These are phyloP conservation scores for Elysia crispata DNA, from an alignment of 2,888 invertebrate genomes.

Conservation along the genomic window DNA sequence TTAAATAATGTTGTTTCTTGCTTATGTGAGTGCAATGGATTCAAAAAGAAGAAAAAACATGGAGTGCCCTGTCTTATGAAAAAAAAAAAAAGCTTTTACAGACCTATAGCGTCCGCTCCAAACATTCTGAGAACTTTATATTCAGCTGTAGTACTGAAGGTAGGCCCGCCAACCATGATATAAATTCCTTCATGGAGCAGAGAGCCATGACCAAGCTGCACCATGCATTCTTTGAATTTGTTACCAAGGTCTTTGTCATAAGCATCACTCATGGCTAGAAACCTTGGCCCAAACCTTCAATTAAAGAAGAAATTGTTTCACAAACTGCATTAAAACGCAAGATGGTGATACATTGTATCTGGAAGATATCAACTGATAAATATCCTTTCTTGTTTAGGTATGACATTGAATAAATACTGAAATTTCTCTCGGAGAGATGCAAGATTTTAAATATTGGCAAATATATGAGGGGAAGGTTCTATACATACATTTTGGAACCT, in stretches of 20 bases:
- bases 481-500: too few species aligned
- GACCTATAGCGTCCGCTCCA: conserved; percentile 79
- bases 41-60: not conserved
- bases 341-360: too few species aligned
- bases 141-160: conserved; percentile 96
- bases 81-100: conserved; percentile 20
- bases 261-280: conserved; percentile 93
- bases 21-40: not conserved
- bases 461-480: too few species aligned
- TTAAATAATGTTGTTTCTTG: too few species aligned
- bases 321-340: too few species aligned
- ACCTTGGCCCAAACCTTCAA: conserved; percentile 91
- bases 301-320: too few species aligned
- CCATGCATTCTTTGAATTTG: conserved; percentile 84
- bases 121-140: conserved; percentile 88
- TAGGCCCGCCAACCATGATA: conserved; percentile 95
- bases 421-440: too few species aligned
- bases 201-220: conserved; percentile 83
- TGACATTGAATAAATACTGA: too few species aligned
- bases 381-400: too few species aligned
- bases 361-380: too few species aligned
- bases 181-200: conserved; percentile 93
- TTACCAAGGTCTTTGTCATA: conserved; percentile 86
- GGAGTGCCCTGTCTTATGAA: not conserved
- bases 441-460: too few species aligned